These are phyloP conservation scores for Apomyelois bistriatella DNA, from an alignment of 2,888 invertebrate species.

Conservation along the genomic window DNA sequence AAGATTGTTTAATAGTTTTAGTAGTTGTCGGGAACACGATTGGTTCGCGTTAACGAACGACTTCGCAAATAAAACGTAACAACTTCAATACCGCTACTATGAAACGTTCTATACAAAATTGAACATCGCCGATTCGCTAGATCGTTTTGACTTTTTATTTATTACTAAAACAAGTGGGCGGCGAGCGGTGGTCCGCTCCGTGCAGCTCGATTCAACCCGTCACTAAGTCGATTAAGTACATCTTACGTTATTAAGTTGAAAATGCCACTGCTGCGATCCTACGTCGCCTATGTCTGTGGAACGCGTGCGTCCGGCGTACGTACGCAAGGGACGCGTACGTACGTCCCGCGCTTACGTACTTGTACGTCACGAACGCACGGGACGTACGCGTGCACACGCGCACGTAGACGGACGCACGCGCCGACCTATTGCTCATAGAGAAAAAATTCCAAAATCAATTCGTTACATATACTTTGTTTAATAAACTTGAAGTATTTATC, in stretches of 20 bases:
- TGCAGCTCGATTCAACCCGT: slow-evolving; percentile 53
- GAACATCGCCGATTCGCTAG: slow-evolving; percentile 76
- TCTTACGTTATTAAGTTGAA: slow-evolving; percentile 74
- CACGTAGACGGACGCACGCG: slow-evolving; percentile 19
- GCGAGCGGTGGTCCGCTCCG: slow-evolving; percentile 56
- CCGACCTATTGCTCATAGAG: slow-evolving; percentile 69
- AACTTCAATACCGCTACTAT: slow-evolving; percentile 75
- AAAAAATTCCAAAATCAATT: slow-evolving; percentile 75
- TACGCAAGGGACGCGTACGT: slow-evolving; percentile 12
- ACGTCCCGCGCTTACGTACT: slow-evolving; percentile 14
- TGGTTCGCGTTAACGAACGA: slow-evolving; percentile 36
- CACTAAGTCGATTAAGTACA: slow-evolving; percentile 70
- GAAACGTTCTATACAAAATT: slow-evolving; percentile 79
- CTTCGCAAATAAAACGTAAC: slow-evolving; percentile 73
- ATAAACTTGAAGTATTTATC: slow-evolving; percentile 79
- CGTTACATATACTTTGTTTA: slow-evolving; percentile 76
- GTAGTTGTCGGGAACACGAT: slow-evolving; percentile 41
- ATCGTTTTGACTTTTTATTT: slow-evolving; percentile 59
- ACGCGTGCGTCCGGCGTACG: slow-evolving; percentile 24
- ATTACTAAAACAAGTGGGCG: slow-evolving; percentile 68
- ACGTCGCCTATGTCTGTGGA: slow-evolving; percentile 61
- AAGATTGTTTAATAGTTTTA: slow-evolving; percentile 75
- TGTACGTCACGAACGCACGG: slow-evolving; percentile 3
- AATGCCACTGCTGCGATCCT: slow-evolving; percentile 77
- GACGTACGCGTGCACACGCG: not conserved